Percentiles rank a stretch among this genome's conserved stretches.
Conservation (phyloP, 2,888 invertebrate genomes). For the Matsumyia berberina region DNA sequence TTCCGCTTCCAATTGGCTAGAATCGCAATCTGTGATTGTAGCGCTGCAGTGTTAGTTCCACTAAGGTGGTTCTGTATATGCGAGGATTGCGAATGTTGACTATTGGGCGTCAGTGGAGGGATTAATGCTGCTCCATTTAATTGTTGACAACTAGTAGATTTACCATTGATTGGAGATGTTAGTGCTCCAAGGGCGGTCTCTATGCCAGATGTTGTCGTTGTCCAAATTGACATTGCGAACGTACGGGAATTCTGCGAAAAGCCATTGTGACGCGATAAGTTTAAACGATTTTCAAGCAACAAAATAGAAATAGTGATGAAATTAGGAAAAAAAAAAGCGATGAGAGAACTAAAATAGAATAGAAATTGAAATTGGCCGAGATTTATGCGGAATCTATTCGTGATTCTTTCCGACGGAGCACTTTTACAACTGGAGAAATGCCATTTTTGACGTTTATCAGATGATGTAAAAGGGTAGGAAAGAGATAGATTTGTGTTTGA, state of each 20-base stretch:
- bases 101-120: conserved; percentile 43
- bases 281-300: conserved; percentile 11
- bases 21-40: conserved; percentile 67
- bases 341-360: no score
- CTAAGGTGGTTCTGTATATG: conserved; percentile 56
- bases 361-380: conserved; percentile 42
- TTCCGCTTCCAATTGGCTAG: conserved; percentile 72
- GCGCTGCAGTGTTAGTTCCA: conserved; percentile 32
- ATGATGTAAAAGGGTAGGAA: not conserved
- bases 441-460: conserved; percentile 55
- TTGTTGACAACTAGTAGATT: conserved; percentile 73
- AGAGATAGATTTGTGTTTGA: not conserved
- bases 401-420: not conserved
- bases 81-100: conserved; percentile 52
- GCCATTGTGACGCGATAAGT: conserved; percentile 71
- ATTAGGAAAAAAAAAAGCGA: not conserved
- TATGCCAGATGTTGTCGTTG: conserved; percentile 87
- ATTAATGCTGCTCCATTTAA: conserved; percentile 67
- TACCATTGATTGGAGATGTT: conserved; percentile 75
- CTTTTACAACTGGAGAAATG: conserved; percentile 58
- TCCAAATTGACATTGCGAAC: conserved; percentile 88
- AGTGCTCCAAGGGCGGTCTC: conserved; percentile 79
- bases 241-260: conserved; percentile 61
- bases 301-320: not conserved
- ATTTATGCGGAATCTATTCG: not conserved